These are phyloP conservation scores for Drosophila suzukii DNA, from an alignment of 1,140 invertebrate genomes.

Conservation along the genomic window DNA sequence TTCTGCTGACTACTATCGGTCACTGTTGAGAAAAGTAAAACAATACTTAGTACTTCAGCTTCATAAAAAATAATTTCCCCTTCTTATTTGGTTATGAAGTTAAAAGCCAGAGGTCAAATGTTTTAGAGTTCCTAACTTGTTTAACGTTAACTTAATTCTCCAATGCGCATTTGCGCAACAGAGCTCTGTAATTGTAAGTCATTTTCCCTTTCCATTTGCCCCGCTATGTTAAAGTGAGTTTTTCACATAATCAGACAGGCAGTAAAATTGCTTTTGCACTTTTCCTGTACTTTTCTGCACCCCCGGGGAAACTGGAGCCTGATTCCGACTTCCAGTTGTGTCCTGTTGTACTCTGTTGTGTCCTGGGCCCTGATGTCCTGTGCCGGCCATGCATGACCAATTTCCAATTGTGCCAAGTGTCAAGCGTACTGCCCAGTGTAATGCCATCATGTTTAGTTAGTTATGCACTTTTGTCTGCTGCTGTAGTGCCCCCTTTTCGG, in stretches of 20 bases:
- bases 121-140: too few relatives aligned
- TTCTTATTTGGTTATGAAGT: too few relatives aligned
- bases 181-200: background rate
- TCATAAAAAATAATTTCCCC: background rate
- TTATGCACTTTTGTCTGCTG: slow-evolving; percentile 58
- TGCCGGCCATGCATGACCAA: slow-evolving; percentile 57
- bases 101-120: too few relatives aligned
- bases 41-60: too few relatives aligned
- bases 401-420: slow-evolving; percentile 70
- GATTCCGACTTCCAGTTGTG: slow-evolving; percentile 3
- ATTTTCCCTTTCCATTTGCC: background rate
- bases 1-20: slow-evolving; percentile 27
- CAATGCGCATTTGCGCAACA: background rate
- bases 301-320: slow-evolving; percentile 15
- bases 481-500: slow-evolving; percentile 14
- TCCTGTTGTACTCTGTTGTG: slow-evolving; percentile 10
- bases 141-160: too few relatives aligned
- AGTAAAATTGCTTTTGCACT: slow-evolving; percentile 37
- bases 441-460: slow-evolving; percentile 63
- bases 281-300: slow-evolving; percentile 10
- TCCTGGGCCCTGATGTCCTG: slow-evolving; percentile 15
- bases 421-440: slow-evolving; percentile 50
- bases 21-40: slow-evolving; percentile 25
- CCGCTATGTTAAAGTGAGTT: background rate
- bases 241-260: slow-evolving; percentile 43